A percentile compares a stretch with the other conserved stretches of the same genome.
Conservation (phyloP, 1,140 invertebrate species). For the Scaptomyza graminum region DNA sequence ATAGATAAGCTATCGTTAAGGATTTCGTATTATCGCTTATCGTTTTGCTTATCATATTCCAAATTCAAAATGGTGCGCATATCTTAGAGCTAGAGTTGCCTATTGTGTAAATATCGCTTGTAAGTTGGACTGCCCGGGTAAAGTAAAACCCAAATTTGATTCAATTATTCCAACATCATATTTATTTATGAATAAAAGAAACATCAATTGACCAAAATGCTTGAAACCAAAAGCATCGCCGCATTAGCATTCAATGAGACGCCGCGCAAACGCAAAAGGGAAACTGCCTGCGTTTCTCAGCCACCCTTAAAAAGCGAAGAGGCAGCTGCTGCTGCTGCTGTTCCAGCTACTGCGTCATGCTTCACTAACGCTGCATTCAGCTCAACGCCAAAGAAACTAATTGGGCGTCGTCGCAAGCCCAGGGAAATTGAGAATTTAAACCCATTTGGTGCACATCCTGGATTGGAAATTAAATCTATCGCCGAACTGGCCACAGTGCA, state of each 20-base stretch:
- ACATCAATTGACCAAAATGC: conserved; percentile 33
- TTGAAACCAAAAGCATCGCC: conserved; percentile 70
- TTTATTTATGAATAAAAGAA: background rate
- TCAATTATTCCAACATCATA: too few relatives aligned
- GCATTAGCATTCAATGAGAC: conserved; percentile 64
- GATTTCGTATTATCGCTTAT: background rate
- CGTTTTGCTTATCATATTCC: background rate
- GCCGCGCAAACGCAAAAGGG: conserved; percentile 78
- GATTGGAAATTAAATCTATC: conserved; percentile 79
- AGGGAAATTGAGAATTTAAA: conserved; percentile 51
- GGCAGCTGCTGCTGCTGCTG: conserved; percentile 46
- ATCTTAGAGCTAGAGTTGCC: conserved; percentile 27
- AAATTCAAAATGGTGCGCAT: conserved; percentile 42
- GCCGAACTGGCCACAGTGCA: conserved; percentile 49
- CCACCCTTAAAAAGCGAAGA: conserved; percentile 39
- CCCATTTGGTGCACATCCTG: conserved; percentile 47
- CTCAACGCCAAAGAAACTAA: conserved; percentile 74
- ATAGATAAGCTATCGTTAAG: background rate
- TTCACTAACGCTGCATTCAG: conserved; percentile 80
- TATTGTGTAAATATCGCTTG: conserved; percentile 30
- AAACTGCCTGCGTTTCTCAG: conserved; percentile 34
- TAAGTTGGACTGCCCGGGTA: background rate
- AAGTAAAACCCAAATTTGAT: background rate
- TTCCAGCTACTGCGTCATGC: conserved; percentile 52
- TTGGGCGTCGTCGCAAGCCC: conserved; percentile 55